Evolutionary conservation across 2,797 vertebrate genomes (phyloP).

Genomic region (Hemitrygon akajei): DNA sequence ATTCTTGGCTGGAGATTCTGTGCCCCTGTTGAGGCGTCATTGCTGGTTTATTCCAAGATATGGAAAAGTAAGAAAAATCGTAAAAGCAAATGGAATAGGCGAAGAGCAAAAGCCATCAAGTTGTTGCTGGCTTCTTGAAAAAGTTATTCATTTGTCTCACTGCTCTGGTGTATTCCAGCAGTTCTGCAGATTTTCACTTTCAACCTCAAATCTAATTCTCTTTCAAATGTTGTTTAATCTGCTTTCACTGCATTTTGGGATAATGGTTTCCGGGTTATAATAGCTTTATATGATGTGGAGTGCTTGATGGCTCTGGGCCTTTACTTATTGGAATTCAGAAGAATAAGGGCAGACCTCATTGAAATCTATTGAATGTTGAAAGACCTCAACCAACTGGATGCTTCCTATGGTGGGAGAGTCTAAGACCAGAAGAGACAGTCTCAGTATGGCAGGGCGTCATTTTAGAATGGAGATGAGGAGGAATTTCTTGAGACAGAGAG

Average conservation of each 20-base stretch:
- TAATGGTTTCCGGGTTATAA: not conserved
- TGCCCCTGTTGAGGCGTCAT: not conserved
- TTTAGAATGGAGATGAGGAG: too few species aligned
- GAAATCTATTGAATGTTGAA: too few species aligned
- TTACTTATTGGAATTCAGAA: too few species aligned
- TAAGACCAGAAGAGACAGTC: too few species aligned
- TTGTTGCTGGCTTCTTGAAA: not conserved
- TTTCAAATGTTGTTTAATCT: not conserved
- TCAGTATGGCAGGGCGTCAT: too few species aligned
- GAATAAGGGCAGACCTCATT: too few species aligned
- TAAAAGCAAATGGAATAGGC: not conserved
- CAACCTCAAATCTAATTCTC: not conserved
- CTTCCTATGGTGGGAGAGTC: too few species aligned
- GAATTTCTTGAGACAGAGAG: too few species aligned
- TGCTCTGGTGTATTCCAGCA: not conserved
- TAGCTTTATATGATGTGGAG: not conserved
- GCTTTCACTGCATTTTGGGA: not conserved
- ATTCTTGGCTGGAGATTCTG: too few species aligned
- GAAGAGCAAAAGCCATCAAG: not conserved
- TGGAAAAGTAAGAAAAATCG: not conserved
- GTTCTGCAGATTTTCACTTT: not conserved
- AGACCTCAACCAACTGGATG: too few species aligned
- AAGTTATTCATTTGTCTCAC: not conserved
- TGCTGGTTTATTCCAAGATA: not conserved
- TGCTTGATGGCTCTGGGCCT: too few species aligned